Evolutionary conservation across 2,113 vertebrate genomes (phyloP).

Genomic region (Pituophis catenifer): DNA sequence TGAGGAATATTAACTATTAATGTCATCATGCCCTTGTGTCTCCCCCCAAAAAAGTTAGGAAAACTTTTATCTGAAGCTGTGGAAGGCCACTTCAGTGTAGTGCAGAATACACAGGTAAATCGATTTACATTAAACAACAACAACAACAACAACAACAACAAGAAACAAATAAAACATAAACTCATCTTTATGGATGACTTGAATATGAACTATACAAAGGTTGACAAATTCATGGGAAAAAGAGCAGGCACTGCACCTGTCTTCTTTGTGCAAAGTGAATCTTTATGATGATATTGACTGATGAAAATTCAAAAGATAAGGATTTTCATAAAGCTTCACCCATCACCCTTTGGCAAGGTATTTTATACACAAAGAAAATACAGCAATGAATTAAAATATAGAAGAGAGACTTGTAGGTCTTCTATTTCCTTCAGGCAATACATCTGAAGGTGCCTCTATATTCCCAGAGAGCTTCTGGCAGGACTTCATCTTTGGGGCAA

Average conservation of each 20-base stretch:
- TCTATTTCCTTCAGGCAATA: neutral
- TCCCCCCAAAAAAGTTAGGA: neutral
- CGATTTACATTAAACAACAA: neutral
- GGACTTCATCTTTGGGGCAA: conserved; percentile 58
- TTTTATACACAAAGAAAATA: conserved; percentile 8
- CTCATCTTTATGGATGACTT: neutral
- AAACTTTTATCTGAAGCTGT: neutral
- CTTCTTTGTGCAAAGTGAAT: neutral
- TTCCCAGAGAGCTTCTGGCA: conserved; percentile 53
- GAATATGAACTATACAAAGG: neutral
- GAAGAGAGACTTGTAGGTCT: neutral
- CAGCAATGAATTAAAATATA: conserved; percentile 11
- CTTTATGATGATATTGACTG: neutral
- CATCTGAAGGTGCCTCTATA: conserved; percentile 47
- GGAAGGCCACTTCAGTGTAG: neutral
- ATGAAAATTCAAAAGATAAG: neutral
- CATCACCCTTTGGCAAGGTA: neutral
- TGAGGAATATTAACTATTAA: neutral
- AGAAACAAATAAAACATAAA: neutral
- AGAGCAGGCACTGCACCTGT: neutral
- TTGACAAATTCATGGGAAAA: neutral
- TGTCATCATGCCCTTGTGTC: neutral
- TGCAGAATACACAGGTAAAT: neutral
- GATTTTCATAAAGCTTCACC: neutral
- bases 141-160: neutral